Conservation (phyloP, 2,888 invertebrate genomes). For the Microplitis manilae region DNA sequence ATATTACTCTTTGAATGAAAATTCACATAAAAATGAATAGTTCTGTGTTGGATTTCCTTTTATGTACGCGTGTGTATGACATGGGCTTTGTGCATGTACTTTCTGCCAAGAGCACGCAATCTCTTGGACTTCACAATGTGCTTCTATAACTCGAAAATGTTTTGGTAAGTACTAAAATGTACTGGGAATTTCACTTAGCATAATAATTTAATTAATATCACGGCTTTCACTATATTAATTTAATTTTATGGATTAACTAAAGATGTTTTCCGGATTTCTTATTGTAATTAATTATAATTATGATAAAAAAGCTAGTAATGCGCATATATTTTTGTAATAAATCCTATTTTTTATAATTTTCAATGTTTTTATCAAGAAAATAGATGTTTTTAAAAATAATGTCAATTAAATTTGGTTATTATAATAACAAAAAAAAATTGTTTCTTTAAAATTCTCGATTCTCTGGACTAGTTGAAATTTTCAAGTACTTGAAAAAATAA, state of each 20-base stretch:
- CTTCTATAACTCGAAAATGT: neutral
- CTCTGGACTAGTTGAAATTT: neutral
- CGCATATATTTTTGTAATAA: neutral
- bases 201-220: constrained; percentile 7
- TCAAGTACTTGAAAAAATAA: neutral
- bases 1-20: constrained; percentile 7
- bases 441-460: too few relatives aligned
- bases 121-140: constrained; percentile 7
- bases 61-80: neutral
- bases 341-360: neutral
- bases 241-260: neutral
- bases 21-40: neutral
- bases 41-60: constrained; percentile 3
- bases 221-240: neutral
- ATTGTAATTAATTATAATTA: neutral
- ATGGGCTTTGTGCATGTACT: constrained; percentile 22
- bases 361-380: neutral
- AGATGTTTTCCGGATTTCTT: neutral
- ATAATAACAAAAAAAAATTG: too few relatives aligned
- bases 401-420: too few relatives aligned
- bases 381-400: too few relatives aligned
- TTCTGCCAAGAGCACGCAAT: constrained; percentile 21
- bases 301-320: neutral
- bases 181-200: constrained; percentile 1
- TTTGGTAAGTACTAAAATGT: constrained; percentile 1